Evolutionary conservation across 2,888 invertebrate genomes (phyloP), one percentile per base, ranked within the genome.

Genomic region (Ormyrus rosae): DNA sequence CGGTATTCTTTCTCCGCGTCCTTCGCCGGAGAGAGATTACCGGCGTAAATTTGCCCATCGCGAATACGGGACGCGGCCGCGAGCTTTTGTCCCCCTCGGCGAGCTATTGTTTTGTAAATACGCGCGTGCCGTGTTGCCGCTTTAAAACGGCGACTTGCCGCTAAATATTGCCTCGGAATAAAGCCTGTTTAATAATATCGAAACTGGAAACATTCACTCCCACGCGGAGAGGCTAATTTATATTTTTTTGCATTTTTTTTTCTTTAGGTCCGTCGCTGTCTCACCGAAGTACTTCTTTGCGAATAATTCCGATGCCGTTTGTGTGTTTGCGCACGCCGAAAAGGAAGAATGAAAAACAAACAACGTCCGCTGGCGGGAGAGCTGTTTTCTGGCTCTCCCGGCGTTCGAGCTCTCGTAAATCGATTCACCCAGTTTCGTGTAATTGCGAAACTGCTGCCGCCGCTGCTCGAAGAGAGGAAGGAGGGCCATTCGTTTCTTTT

Each of bases 391-490:
- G 34, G n/a, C 70, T 76, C 61, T 77, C 78, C 56, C 55, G 80
- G 58, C 80, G 34, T 76, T 71, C 58, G 58, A 71, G 61, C 53
- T 75, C 75, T 79, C 76, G 81, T 77, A 80, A 80, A 82, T 77
- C 80, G 82, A 82, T 82, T 82, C 73, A 76, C 82, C 76, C 77
- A 77, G 77, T 79, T 79, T 80, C 78, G 56, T 65, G 71, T 78
- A 73, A 81, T 81, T 78, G 78, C 78, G 56, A 60, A 64, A 7
- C 34, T 51, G 51, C 10, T 19, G 50, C 56, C 50, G 45, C n/a
- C n/a, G n/a, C 6, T 45, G 61, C 11, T 53, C 34, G 50, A 45
- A 34, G 45, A 51, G 13, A 4, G 11, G 72, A 9, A 56, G 46
- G 61, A 5, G 51, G 11, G 45, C 13, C 19, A 56, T 56, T 69